phyloP scores from a whole-genome alignment of 2,113 vertebrate genomes.

The Leucosticte australis region DNA sequence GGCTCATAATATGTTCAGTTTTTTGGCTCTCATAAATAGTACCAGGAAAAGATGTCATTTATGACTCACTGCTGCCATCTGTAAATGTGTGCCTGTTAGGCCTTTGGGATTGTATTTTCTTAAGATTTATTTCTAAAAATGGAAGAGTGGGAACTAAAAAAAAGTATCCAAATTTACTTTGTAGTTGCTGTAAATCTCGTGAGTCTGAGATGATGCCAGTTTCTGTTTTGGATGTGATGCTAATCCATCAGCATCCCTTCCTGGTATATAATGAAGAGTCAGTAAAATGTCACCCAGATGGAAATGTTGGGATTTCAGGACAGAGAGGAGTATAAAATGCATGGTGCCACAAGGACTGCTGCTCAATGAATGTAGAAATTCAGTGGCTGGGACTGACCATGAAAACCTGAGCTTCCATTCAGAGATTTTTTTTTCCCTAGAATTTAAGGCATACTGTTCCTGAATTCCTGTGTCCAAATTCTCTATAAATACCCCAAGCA shows the following conservation, averaged over 20 bases:
- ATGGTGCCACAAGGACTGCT: neutral
- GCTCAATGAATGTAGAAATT: neutral
- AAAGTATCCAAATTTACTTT: neutral
- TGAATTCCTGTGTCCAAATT: neutral
- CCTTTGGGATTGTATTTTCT: neutral
- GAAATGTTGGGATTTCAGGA: neutral
- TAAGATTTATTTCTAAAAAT: slow-evolving; percentile 23
- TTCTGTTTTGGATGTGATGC: neutral
- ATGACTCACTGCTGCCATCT: slow-evolving; percentile 37
- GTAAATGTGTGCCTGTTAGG: slow-evolving; percentile 15
- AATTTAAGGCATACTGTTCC: neutral
- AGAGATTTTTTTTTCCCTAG: neutral
- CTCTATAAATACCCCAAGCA: neutral
- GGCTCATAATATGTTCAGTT: neutral
- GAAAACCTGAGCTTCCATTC: neutral
- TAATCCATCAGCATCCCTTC: slow-evolving; percentile 16
- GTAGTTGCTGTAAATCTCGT: slow-evolving; percentile 1
- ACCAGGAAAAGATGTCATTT: slow-evolving; percentile 8
- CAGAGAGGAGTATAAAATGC: neutral
- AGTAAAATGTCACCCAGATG: slow-evolving; percentile 3
- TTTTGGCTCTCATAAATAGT: slow-evolving; percentile 54
- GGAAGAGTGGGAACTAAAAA: neutral
- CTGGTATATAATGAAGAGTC: neutral
- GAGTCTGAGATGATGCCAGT: slow-evolving; percentile 9
- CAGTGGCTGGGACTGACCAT: neutral